Percentiles rank a stretch among this genome's conserved stretches.
Evolutionary conservation across 2,797 vertebrate genomes (phyloP).

Genomic region (Picus viridis): DNA sequence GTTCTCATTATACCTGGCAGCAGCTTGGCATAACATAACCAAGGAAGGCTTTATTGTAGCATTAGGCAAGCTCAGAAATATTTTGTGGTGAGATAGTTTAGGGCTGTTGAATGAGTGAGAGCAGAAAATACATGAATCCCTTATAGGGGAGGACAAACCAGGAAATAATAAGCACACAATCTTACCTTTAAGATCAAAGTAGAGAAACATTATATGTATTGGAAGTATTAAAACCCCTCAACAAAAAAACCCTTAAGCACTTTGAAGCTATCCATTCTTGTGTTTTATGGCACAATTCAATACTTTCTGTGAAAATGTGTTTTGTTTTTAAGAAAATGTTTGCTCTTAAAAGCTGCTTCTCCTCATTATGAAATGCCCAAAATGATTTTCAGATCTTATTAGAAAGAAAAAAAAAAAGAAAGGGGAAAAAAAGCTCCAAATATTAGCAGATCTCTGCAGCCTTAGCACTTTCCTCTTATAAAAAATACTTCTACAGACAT

Average conservation of each 20-base stretch:
- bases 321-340: neutral
- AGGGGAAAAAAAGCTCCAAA: neutral
- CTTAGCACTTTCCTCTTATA: neutral
- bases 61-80: slow-evolving; percentile 27
- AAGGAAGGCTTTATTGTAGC: neutral
- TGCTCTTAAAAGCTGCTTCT: neutral
- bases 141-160: neutral
- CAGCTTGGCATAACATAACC: neutral
- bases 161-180: neutral
- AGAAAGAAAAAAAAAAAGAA: too few relatives aligned
- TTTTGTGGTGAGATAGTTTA: neutral
- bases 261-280: neutral
- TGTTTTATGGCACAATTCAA: neutral
- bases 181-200: neutral
- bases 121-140: neutral
- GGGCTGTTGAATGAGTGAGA: neutral
- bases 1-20: slow-evolving; percentile 21
- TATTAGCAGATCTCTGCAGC: neutral
- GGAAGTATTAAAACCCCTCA: neutral
- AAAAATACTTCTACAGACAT: neutral
- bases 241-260: neutral
- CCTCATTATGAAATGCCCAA: neutral
- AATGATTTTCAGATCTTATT: neutral
- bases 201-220: neutral
- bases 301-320: neutral